phyloP scores from a whole-genome alignment of 1,140 invertebrate species.

The Drosophila mauritiana region DNA sequence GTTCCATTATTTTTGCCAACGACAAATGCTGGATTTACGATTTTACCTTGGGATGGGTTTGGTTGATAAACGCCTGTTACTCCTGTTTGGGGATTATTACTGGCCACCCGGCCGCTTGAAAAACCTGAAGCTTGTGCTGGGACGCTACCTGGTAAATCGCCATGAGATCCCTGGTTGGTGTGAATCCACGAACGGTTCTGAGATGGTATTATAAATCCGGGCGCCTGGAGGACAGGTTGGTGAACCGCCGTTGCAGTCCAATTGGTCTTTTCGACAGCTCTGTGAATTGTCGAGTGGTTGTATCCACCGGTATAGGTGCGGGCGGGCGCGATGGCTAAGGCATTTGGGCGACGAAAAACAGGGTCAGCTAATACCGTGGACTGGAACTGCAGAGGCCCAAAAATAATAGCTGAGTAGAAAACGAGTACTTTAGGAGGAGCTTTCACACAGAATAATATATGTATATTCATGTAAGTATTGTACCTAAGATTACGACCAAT shows the following conservation, averaged over 20 bases:
- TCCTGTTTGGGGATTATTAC: constrained; percentile 6
- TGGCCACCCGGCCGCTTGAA: constrained; percentile 1
- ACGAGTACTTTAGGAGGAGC: background rate
- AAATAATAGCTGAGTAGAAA: constrained; percentile 39
- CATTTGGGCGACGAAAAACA: constrained; percentile 22
- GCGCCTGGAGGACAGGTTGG: background rate
- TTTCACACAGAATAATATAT: background rate
- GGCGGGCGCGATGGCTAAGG: constrained; percentile 32
- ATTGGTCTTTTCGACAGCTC: constrained; percentile 1
- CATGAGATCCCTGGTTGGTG: background rate
- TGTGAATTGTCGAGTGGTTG: constrained; percentile 13
- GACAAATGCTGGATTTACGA: background rate
- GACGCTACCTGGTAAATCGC: background rate
- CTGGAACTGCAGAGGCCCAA: constrained; percentile 31
- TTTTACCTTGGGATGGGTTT: background rate
- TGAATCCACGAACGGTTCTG: constrained; percentile 1
- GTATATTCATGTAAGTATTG: background rate
- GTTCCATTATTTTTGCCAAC: constrained; percentile 10
- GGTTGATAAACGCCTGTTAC: background rate
- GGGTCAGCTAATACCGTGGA: background rate
- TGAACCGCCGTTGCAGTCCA: constrained; percentile 1
- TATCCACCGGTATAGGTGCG: constrained; percentile 13
- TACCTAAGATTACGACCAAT: constrained; percentile 47
- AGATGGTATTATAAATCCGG: background rate
- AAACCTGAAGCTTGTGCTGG: background rate